Base-by-base conservation (phyloP, 2,113 vertebrate genomes). In the Nestor notabilis region DNA sequence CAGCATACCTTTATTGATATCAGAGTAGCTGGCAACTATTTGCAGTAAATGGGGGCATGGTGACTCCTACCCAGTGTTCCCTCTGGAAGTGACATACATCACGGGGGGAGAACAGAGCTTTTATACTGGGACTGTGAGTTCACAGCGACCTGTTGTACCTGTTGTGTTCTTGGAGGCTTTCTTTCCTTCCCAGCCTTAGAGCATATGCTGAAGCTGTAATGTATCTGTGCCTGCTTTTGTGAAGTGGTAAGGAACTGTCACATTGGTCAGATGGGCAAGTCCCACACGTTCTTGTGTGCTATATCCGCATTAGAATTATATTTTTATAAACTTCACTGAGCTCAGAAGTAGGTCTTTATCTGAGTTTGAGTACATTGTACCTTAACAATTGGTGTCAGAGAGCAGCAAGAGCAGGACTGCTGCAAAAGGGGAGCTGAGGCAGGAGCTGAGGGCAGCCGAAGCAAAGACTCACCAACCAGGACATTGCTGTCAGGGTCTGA, bases 221-320 rank as follows among this genome's bases (percentile, higher is more conserved):
- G 0, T 43, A 17, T 4, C 29, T 24, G 19, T 47, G 29, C 24
- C 33, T 13, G 33, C 56, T 69, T 16, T 29, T 31, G 3, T 68
- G 8, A 19, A 29, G 28, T 2, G 4, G 31, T 52, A 33, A 49
- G 71, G 24, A 87, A 4, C 31, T 5, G 11, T 17, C 10, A 3
- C 0, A 0, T n/a, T 65, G 0, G 1, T 71, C 23, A 8, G 7
- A 20, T 21, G 56, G 61, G 56, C 10, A 47, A 41, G 49, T 37
- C 29, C 53, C 6, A 3, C 0, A 3, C 5, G 11, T 39, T 69
- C 27, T 31, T 44, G 12, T 37, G 14, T 47, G 28, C 47, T 75
- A 13, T 43, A 53, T 46, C 15, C 33, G 35, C 5, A 5, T n/a
- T 74, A 44, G 78, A 46, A 20, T 58, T 52, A 3, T 35, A 23